Conservation (phyloP, 2,888 invertebrate species). For the Aspidapion aeneum region DNA sequence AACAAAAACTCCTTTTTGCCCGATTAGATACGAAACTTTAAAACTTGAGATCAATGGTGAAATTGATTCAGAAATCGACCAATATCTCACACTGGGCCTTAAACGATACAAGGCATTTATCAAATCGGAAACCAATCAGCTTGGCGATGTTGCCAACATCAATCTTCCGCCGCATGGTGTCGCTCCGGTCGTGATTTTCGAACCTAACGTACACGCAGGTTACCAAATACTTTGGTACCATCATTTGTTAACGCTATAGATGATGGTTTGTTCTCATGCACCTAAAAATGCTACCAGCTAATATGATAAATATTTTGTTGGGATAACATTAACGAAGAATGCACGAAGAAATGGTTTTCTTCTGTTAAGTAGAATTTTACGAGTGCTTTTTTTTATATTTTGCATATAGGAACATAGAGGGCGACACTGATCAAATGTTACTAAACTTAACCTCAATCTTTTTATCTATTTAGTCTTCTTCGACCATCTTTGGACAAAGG, state of each 20-base stretch:
- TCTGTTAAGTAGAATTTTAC: no score
- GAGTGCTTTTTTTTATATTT: no score
- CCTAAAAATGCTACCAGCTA: neutral
- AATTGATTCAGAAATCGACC: neutral
- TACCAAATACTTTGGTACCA: neutral
- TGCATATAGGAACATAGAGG: no score
- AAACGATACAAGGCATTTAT: neutral
- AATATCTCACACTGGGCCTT: neutral
- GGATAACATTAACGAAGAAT: no score
- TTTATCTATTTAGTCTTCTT: no score
- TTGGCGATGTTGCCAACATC: neutral
- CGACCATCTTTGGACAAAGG: no score
- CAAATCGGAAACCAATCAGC: neutral
- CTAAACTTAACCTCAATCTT: no score
- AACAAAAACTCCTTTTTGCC: no score
- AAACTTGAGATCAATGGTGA: neutral
- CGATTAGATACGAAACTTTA: no score
- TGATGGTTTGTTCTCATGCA: neutral
- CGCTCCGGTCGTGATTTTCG: neutral
- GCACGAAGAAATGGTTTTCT: no score
- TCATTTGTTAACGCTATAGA: neutral
- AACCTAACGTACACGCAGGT: neutral
- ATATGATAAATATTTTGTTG: no score
- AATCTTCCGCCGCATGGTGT: neutral
- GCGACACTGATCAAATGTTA: no score